Percentiles rank a stretch among this genome's conserved stretches.
phyloP scores from a whole-genome alignment of 2,113 vertebrate species.

The Oxygymnocypris stewartii region DNA sequence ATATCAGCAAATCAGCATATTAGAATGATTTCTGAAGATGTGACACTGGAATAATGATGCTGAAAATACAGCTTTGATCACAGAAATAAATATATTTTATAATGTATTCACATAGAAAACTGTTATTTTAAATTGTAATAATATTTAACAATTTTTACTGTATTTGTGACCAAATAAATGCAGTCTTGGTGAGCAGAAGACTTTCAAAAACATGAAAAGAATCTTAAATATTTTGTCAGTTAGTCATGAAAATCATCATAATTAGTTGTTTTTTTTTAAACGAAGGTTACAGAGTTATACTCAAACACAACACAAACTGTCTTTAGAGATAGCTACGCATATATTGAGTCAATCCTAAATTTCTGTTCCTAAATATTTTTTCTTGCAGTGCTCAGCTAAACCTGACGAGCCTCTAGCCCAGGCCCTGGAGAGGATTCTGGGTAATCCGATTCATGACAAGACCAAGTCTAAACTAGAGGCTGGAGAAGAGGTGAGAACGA shows the following conservation, averaged over 20 bases:
- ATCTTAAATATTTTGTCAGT: no score
- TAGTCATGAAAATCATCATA: not conserved
- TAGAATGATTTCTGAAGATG: no score
- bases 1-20: no score
- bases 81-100: no score
- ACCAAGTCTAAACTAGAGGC: constrained; percentile 74
- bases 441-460: constrained; percentile 71
- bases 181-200: no score
- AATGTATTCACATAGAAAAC: no score
- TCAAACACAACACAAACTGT: not conserved
- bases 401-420: constrained; percentile 73
- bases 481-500: constrained; percentile 76
- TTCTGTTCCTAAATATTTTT: not conserved
- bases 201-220: no score
- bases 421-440: constrained; percentile 77
- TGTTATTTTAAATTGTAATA: no score
- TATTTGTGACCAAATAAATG: no score
- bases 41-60: no score
- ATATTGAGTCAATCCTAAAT: not conserved
- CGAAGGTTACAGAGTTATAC: not conserved
- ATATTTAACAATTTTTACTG: no score
- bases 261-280: not conserved
- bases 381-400: constrained; percentile 79
- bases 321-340: not conserved
- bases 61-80: no score